Evolutionary conservation across 2,797 vertebrate species (phyloP).

Genomic region (Eutrigla gurnardus): DNA sequence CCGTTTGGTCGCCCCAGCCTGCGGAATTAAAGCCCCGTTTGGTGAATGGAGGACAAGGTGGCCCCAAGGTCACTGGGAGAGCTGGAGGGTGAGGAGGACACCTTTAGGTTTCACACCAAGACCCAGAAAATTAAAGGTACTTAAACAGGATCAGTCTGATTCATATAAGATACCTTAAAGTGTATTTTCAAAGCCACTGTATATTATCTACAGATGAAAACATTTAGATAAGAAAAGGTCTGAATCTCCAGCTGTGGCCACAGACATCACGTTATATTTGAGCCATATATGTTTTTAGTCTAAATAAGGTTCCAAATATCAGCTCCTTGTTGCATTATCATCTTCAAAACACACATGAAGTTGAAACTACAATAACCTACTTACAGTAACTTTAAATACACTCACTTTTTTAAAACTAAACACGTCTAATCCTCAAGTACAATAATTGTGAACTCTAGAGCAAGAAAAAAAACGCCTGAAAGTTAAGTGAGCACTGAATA

Average conservation of each 20-base stretch:
- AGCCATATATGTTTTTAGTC: background rate
- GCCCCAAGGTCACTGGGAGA: conserved; percentile 80
- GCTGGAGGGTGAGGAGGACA: conserved; percentile 37
- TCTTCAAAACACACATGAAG: background rate
- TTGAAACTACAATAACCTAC: background rate
- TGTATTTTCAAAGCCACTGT: background rate
- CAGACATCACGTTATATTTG: background rate
- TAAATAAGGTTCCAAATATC: background rate
- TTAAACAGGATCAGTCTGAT: background rate
- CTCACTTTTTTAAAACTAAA: background rate
- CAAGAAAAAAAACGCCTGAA: background rate
- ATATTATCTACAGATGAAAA: background rate
- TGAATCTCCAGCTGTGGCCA: background rate
- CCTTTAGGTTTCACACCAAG: conserved; percentile 20
- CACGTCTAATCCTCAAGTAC: background rate
- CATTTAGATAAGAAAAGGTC: background rate
- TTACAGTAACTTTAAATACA: background rate
- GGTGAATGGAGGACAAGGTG: conserved; percentile 75
- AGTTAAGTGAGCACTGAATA: background rate
- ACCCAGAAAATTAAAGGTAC: background rate
- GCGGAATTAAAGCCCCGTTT: conserved; percentile 82
- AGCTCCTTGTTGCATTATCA: background rate
- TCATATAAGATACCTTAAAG: background rate
- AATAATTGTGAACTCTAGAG: too few relatives aligned
- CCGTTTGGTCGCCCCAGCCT: conserved; percentile 79